phyloP scores from a whole-genome alignment of 1,140 invertebrate genomes.

The Drosophila guanche region DNA sequence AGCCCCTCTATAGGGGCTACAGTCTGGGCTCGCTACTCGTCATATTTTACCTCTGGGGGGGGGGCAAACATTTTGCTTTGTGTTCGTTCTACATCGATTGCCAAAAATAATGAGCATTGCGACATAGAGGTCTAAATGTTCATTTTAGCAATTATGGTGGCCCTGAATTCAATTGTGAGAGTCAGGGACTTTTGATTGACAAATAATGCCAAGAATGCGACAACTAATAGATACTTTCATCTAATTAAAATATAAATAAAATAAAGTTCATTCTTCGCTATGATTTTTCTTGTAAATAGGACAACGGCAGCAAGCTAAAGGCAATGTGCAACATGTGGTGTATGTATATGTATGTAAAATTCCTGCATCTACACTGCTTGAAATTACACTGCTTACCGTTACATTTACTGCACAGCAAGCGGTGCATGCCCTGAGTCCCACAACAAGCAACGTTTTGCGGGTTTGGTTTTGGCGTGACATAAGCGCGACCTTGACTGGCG shows the following conservation, averaged over 20 bases:
- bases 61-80: neutral
- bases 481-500: conserved; percentile 59
- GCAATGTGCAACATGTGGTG: conserved; percentile 7
- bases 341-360: neutral
- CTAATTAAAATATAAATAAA: conserved; percentile 9
- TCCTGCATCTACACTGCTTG: no score
- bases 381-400: neutral
- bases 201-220: conserved; percentile 46
- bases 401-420: neutral
- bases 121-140: conserved; percentile 48
- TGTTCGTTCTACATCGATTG: conserved; percentile 11
- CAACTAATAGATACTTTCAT: conserved; percentile 23
- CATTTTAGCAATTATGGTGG: conserved; percentile 65
- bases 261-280: conserved; percentile 4
- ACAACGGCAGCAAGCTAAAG: conserved; percentile 13
- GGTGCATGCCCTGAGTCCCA: conserved; percentile 1
- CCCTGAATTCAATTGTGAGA: conserved; percentile 76
- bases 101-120: conserved; percentile 36
- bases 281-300: no score
- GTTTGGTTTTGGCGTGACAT: conserved; percentile 51
- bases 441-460: conserved; percentile 9
- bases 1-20: no score
- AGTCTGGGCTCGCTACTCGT: neutral
- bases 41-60: conserved; percentile 14
- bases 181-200: conserved; percentile 61